Evolutionary conservation across 2,888 invertebrate genomes (phyloP).

Genomic region (Acleris cristana): DNA sequence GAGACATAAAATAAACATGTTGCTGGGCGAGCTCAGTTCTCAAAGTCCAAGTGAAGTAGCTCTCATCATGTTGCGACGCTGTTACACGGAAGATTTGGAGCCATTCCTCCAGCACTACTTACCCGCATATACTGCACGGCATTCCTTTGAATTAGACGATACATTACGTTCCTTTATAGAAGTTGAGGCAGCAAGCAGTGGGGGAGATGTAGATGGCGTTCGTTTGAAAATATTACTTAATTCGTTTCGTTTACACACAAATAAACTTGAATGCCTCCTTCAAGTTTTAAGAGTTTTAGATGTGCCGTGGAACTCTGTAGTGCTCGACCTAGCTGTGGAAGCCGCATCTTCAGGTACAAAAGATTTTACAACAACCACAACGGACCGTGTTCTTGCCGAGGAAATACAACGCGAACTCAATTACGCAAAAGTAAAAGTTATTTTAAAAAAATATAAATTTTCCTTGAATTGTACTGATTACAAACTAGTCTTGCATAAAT

Average conservation of each 20-base stretch:
- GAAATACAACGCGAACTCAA: conserved; percentile 75
- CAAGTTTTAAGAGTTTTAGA: conserved; percentile 74
- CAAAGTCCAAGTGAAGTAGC: conserved; percentile 72
- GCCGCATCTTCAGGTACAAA: conserved; percentile 63
- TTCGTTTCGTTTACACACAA: conserved; percentile 64
- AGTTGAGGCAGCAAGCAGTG: conserved; percentile 70
- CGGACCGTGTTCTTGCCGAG: conserved; percentile 62
- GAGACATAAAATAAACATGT: conserved; percentile 76
- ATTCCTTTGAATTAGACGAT: conserved; percentile 74
- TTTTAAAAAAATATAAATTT: conserved; percentile 77
- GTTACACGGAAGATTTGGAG: conserved; percentile 77
- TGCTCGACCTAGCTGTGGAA: conserved; percentile 62
- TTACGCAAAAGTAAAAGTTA: conserved; percentile 73
- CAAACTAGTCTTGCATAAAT: conserved; percentile 67
- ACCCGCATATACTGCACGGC: conserved; percentile 66
- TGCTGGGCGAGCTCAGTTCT: conserved; percentile 71
- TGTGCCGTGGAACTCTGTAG: conserved; percentile 71
- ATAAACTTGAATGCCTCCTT: conserved; percentile 70
- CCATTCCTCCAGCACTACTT: conserved; percentile 70
- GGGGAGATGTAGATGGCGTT: conserved; percentile 69
- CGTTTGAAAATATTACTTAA: conserved; percentile 68
- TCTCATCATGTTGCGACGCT: conserved; percentile 76
- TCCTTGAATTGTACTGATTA: conserved; percentile 71
- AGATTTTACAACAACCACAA: conserved; percentile 69
- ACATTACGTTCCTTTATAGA: conserved; percentile 70